Base-by-base conservation (phyloP, 1,140 invertebrate species). In the Halesus radiatus region DNA sequence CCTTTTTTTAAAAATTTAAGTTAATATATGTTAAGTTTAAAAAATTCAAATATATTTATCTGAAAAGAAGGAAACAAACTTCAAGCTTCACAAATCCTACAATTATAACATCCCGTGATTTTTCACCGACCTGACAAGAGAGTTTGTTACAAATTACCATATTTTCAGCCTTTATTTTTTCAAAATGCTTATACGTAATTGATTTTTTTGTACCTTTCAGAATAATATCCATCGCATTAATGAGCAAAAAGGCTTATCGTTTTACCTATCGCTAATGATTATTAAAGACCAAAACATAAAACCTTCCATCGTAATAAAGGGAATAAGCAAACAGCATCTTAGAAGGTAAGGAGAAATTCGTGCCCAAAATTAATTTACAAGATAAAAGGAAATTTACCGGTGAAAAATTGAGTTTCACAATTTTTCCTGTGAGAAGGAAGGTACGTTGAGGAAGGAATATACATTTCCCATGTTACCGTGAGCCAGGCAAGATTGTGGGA, bases 361-460 rank as follows among this genome's bases (percentile, higher is more conserved):
- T 50, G 52, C 50, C 15, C 23, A 26, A 74, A 74, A 56, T 74
- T 74, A 74, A 74, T 74, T 74, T 74, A n/a, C 23, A 50, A 72
- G 68, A 72, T 72, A 72, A 72, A 70, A 74, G 70, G 70, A 26
- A 74, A 74, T 54, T 74, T 56, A 74, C 54, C 20, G 70, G n/a
- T 3, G 18, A 74, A 74, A 74, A 74, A 73, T 56, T 74, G 70
- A 56, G 54, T 74, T 74, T 74, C 3, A 56, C 22, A 74, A 54
- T 74, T 74, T n/a, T 70, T 15, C 66, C 22, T 7, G 23, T 7
- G n/a, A 13, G 62, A 32, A 29, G 26, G 6, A 20, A 18, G n/a
- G n/a, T 56, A 5, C 1, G 54, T 56, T 56, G 54, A 56, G 20
- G 37, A 13, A 45, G 3, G 1, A 45, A 45, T 13, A 45, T 45